Evolutionary conservation across 2,797 vertebrate species (phyloP), one percentile per base, ranked within the genome.

Genomic region (Microcaecilia unicolor): DNA sequence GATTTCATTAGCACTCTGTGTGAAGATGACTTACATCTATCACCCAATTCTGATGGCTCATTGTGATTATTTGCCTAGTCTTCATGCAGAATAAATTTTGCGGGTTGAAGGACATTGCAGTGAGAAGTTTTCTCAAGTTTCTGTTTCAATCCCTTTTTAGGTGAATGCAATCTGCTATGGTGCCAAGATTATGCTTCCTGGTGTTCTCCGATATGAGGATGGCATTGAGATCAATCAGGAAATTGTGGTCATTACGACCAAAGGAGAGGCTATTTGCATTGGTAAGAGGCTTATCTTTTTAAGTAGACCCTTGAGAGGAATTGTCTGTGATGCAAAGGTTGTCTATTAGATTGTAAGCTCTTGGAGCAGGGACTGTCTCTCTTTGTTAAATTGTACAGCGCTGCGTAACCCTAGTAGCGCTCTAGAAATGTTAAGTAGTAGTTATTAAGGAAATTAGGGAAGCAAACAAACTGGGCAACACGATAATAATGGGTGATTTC

Each of bases 121-220:
- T 20, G 6, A 1, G 26, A 28, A 18, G 37, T 3, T 7, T 35
- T 41, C 5, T 4, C 5, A n/a, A n/a, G n/a, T n/a, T n/a, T n/a
- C n/a, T n/a, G n/a, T n/a, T n/a, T n/a, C n/a, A 9, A 31, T 0
- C 3, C 0, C 10, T 19, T 25, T 16, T 6, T 49, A 98, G 95
- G 93, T 99, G 15, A 98, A 99, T 15, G 94, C 95, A 1, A 97
- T 99, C 57, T 99, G 95, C 41, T 99, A 98, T 1, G 95, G 95
- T 2, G 95, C 95, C 0, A 98, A 98, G 66, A 97, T 99, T 56
- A 93, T 99, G 92, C 75, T 99, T 7, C 94, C 95, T 0, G 94
- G 95, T 3, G 78, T 99, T 7, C 81, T 98, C 6, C 58, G 93
- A 2, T 99, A 99, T 1, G 94, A 99, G 35, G 95, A 99, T 1